Evolutionary conservation across 2,888 invertebrate species (phyloP).

Genomic region (Volucella inanis): DNA sequence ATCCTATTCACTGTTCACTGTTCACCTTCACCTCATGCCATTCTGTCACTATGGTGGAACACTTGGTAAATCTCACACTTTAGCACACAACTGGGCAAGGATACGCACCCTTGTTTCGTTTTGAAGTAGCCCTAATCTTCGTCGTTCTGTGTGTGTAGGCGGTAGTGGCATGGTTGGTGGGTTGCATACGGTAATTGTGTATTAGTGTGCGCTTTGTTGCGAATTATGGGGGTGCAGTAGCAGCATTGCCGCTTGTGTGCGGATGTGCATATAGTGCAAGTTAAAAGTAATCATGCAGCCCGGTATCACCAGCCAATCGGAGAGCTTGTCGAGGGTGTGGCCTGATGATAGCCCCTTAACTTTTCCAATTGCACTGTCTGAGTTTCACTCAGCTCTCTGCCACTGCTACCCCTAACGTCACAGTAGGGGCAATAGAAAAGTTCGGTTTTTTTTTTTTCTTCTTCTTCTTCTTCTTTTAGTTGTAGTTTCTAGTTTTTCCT

Average conservation of each 20-base stretch:
- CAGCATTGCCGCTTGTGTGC: background rate
- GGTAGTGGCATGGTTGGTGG: background rate
- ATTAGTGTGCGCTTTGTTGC: conserved; percentile 25
- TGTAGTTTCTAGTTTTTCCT: conserved; percentile 13
- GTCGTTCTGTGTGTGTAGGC: conserved; percentile 12
- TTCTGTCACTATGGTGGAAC: too few relatives aligned
- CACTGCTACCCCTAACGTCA: conserved; percentile 41
- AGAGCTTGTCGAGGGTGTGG: conserved; percentile 72
- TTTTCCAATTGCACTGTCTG: conserved; percentile 60
- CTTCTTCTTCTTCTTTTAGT: conserved; percentile 18
- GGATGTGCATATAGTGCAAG: conserved; percentile 71
- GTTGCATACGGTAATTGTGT: conserved; percentile 55
- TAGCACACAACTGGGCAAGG: conserved; percentile 46
- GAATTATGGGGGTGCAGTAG: conserved; percentile 55
- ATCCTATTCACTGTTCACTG: too few relatives aligned
- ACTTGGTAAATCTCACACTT: background rate
- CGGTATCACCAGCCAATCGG: conserved; percentile 67
- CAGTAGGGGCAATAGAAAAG: conserved; percentile 67
- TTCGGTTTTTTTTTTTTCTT: conserved; percentile 19
- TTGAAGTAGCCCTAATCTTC: conserved; percentile 49
- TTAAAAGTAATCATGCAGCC: conserved; percentile 69
- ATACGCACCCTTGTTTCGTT: conserved; percentile 71
- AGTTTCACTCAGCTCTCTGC: conserved; percentile 1
- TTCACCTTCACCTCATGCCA: conserved; percentile 2
- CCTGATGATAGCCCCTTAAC: conserved; percentile 72